phyloP scores from a whole-genome alignment of 2,797 vertebrate species.

The Urocyon cinereoargenteus region DNA sequence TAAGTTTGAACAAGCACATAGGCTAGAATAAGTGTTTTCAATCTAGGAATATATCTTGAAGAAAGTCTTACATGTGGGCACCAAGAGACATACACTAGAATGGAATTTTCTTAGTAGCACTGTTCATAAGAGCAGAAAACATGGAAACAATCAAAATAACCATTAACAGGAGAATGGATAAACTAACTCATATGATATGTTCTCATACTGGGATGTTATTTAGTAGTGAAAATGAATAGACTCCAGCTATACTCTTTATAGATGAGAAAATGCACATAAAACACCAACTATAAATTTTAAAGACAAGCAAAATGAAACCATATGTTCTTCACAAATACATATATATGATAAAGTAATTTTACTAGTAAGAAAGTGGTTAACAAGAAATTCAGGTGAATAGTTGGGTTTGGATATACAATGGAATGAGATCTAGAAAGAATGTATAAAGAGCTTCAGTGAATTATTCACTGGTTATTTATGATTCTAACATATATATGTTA shows the following conservation, averaged over 20 bases:
- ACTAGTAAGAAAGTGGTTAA: neutral
- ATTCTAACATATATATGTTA: neutral
- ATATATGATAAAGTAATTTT: neutral
- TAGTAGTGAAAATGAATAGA: neutral
- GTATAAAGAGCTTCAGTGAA: neutral
- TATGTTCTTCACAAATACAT: neutral
- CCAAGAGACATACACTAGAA: neutral
- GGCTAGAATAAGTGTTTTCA: neutral
- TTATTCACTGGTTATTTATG: neutral
- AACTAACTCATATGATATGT: neutral
- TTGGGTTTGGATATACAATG: neutral
- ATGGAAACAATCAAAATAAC: neutral
- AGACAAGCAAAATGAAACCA: neutral
- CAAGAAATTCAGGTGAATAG: neutral
- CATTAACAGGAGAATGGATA: neutral
- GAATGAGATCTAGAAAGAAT: neutral
- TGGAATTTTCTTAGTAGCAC: neutral
- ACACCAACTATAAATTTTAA: neutral
- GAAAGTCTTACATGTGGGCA: neutral
- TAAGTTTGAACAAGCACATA: neutral
- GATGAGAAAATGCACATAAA: neutral
- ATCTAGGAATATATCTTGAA: neutral
- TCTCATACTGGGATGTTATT: neutral
- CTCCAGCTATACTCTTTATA: neutral
- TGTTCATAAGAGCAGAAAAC: neutral